Evolutionary conservation across 2,113 vertebrate genomes (phyloP), one percentile per base, ranked within the genome.

Genomic region (Triplophysa rosa): DNA sequence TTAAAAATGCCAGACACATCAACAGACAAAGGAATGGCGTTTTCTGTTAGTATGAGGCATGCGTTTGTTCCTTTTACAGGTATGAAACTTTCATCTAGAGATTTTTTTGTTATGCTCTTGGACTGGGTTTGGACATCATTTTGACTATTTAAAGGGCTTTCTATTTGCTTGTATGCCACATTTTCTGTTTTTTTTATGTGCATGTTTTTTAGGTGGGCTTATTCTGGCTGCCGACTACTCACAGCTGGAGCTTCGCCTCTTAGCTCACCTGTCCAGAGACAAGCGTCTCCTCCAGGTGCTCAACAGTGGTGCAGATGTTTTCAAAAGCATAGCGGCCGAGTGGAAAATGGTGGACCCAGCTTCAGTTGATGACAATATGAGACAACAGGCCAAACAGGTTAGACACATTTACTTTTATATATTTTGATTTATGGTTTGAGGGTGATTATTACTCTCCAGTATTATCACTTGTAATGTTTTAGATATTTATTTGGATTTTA

Each of bases 351-450:
- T 97, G 0, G 92, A 95, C 52, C 91, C 90, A 0, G 89, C 91
- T 61, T 83, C 91, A 47, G 95, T 99, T 59, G 93, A 92, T 8
- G 93, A 97, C 40, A 80, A 68, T 58, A 90, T 95, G 66, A 94
- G 98, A 84, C 98, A 98, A 78, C 96, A 98, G 80, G 96, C 96
- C 59, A 99, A 99, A 82, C 97, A 99, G 96, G 98, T 98, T 71
- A 76, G 52, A 26, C 7, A 74, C 4, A 74, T 62, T 73, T 11
- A 59, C 17, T 56, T 56, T 16, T 1, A 9, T 29, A 29, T 29
- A 29, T 42, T 42, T 9, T 45, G 42, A 12, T 17, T 52, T 16
- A 17, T 1, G 3, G 49, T 52, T 17, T 17, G 14, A 17, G 49
- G 16, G 14, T 52, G 16, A 7, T 12, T 52, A 26, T 23, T 29